These are phyloP conservation scores for Hippocampus mohnikei DNA, from an alignment of 2,113 vertebrate species.

Conservation along the genomic window DNA sequence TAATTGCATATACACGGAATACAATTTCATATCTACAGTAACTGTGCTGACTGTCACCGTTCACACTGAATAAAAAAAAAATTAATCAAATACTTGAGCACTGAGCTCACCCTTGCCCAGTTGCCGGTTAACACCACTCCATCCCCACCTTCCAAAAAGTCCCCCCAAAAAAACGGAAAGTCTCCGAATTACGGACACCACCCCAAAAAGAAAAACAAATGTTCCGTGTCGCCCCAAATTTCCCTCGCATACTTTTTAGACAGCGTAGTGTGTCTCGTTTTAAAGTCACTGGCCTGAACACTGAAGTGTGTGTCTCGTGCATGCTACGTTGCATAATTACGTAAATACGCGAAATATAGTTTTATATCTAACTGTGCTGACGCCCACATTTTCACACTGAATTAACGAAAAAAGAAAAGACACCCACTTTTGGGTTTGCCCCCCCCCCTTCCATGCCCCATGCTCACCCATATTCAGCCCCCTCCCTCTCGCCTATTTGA, in stretches of 20 bases:
- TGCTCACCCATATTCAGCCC: slow-evolving; percentile 37
- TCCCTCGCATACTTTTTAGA: not conserved
- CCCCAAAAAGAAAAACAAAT: too few relatives aligned
- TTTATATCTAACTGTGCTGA: not conserved
- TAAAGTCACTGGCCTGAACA: too few relatives aligned
- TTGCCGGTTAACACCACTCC: too few relatives aligned
- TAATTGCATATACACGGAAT: too few relatives aligned
- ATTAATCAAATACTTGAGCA: not conserved
- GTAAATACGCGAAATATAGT: not conserved
- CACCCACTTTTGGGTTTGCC: too few relatives aligned
- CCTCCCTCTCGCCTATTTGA: slow-evolving; percentile 60
- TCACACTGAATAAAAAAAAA: not conserved
- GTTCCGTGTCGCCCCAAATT: not conserved
- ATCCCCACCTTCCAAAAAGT: not conserved
- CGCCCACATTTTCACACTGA: not conserved
- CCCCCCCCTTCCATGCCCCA: slow-evolving; percentile 11
- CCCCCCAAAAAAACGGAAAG: not conserved
- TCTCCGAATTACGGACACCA: not conserved
- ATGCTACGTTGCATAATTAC: not conserved
- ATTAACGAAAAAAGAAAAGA: not conserved
- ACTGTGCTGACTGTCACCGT: not conserved
- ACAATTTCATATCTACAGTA: too few relatives aligned
- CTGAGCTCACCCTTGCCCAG: too few relatives aligned
- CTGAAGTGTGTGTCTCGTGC: not conserved
- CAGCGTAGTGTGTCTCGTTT: too few relatives aligned